These are phyloP conservation scores for Papilio aristodemus DNA, from an alignment of 1,140 invertebrate genomes.

Conservation along the genomic window DNA sequence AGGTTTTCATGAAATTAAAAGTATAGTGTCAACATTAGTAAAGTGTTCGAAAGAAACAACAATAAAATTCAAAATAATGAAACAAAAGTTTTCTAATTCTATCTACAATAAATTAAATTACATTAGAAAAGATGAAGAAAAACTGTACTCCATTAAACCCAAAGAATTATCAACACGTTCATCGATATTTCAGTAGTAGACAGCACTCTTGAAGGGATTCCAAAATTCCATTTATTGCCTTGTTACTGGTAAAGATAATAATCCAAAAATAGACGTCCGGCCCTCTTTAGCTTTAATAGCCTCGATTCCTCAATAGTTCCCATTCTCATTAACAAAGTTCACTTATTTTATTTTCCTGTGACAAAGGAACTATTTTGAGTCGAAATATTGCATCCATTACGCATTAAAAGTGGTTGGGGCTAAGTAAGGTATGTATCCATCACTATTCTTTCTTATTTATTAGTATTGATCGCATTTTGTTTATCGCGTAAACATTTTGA, in stretches of 20 bases:
- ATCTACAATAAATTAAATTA: not conserved
- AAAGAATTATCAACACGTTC: not conserved
- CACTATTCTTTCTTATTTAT: constrained; percentile 14
- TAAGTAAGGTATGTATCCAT: constrained; percentile 3
- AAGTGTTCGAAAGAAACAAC: not conserved
- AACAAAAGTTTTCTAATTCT: not conserved
- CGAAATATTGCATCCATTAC: constrained; percentile 23
- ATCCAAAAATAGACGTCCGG: constrained; percentile 68
- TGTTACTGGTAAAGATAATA: constrained; percentile 58
- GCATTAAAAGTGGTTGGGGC: constrained; percentile 8
- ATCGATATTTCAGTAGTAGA: constrained; percentile 15
- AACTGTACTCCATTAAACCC: not conserved
- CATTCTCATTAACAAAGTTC: constrained; percentile 63
- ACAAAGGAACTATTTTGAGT: constrained; percentile 28
- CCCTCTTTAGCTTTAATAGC: constrained; percentile 53
- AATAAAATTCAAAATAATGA: not conserved
- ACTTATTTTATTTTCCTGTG: constrained; percentile 20
- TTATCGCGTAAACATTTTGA: not conserved
- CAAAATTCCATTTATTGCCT: constrained; percentile 63
- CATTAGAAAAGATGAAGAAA: not conserved
- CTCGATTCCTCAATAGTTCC: constrained; percentile 67
- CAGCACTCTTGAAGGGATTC: constrained; percentile 38
- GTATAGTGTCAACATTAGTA: not conserved
- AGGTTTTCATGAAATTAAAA: too few species aligned
- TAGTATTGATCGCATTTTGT: not conserved